phyloP scores from a whole-genome alignment of 2,797 vertebrate genomes.

The Catharus ustulatus region DNA sequence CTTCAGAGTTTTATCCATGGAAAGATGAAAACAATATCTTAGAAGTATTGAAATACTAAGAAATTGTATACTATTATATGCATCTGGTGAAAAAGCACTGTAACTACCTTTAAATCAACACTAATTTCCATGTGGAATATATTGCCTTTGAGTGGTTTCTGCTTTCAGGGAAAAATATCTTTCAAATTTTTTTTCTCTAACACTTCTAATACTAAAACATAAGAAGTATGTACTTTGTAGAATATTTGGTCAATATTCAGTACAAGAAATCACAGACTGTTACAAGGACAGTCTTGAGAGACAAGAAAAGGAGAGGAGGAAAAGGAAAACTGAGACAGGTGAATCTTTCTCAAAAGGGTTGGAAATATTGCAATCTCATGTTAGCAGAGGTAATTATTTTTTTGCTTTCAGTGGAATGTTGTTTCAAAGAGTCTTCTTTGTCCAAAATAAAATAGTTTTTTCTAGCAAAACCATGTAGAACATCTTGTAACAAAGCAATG shows the following conservation, averaged over 20 bases:
- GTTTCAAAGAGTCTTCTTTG: background rate
- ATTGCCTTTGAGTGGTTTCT: background rate
- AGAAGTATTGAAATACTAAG: background rate
- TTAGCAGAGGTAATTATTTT: background rate
- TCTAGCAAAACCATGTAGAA: background rate
- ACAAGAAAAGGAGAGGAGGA: background rate
- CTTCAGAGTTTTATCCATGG: background rate
- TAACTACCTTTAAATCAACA: background rate
- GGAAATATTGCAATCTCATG: background rate
- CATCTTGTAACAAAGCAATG: background rate
- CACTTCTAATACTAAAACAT: background rate
- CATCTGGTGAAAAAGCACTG: background rate
- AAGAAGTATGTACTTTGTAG: background rate
- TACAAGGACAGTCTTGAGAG: background rate
- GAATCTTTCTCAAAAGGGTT: background rate
- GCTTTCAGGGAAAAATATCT: background rate
- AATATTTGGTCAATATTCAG: background rate
- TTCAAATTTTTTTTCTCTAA: background rate
- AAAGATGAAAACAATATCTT: background rate
- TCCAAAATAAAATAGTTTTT: background rate
- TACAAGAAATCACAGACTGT: background rate
- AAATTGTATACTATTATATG: background rate
- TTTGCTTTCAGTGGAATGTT: background rate
- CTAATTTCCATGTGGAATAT: background rate
- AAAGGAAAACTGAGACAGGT: background rate